Conservation (phyloP, 2,888 invertebrate genomes). For the Halictus ligatus region DNA sequence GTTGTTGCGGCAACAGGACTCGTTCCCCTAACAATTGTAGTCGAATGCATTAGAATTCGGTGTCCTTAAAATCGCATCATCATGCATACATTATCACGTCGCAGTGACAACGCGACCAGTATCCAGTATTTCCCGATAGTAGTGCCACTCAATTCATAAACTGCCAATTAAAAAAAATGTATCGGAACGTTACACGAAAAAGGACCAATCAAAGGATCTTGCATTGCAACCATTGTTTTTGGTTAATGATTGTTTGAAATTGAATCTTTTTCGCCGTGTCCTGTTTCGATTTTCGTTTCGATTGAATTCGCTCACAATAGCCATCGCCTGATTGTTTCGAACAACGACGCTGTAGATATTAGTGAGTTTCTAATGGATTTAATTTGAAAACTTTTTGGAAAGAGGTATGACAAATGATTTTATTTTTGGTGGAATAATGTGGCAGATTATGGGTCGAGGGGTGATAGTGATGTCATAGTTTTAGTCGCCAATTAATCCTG, state of each 20-base stretch:
- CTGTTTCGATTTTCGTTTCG: background rate
- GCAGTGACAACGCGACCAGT: background rate
- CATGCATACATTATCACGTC: background rate
- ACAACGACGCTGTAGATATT: no score
- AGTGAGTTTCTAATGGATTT: background rate
- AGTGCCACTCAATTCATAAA: background rate
- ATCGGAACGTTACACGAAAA: background rate
- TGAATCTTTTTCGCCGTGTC: background rate
- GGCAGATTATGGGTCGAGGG: background rate
- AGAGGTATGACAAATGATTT: background rate
- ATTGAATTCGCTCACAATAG: background rate
- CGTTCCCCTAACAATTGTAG: background rate
- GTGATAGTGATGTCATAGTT: background rate
- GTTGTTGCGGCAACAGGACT: background rate
- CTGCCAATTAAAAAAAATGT: background rate
- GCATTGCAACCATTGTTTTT: background rate
- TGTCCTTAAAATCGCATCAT: background rate
- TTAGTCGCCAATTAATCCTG: constrained; percentile 15
- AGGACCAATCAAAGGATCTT: background rate
- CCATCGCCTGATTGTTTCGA: background rate
- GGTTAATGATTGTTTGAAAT: no score
- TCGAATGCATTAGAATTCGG: background rate
- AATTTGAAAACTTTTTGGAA: background rate
- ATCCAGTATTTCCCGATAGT: background rate
- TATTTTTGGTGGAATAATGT: background rate